Base-by-base conservation (phyloP, 2,797 vertebrate species). In the Diplodus sargus region DNA sequence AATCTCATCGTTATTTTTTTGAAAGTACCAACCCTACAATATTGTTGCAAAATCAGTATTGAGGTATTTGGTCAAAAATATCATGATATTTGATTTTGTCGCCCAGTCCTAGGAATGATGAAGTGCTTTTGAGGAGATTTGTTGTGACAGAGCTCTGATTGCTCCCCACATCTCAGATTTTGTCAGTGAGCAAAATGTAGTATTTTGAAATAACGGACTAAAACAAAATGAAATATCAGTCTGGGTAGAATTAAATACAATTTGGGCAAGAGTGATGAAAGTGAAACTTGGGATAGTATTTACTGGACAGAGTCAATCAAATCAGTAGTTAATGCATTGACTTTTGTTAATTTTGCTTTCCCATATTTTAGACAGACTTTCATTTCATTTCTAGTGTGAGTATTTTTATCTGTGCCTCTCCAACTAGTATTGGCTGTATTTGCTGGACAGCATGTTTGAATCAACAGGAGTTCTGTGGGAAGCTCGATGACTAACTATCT, bases 401-500 rank as follows among this genome's bases (percentile, higher is more conserved):
- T 34, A 34, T 34, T 34, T 5, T 34, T 34, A 8, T 34, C n/a
- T 60, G 54, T 51, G 23, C 17, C 76, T 52, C 58, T 20, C 8
- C 1, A 0, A 54, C 48, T 47, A 13, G 18, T 71, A 53, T 74
- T 39, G 39, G 16, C 39, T 42, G 47, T 23, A 8, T 34, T 53
- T 13, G 45, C 39, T 23, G 17, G 10, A 56, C 83, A 74, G 67
- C 39, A 17, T 49, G 48, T 45, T 43, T 85, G 83, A 91, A 61
- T 88, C 71, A 77, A 15, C 72, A 54, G 23, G 8, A 64, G 47
- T 52, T 82, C 43, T 70, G 70, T 58, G 74, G 56, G 30, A 69
- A 52, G 23, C 52, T 74, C 1, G 56, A 30, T 87, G 83, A 85
- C 48, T 86, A 70, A 89, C 56, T 53, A 28, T 48, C 18, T 8